These are phyloP conservation scores for Melipona beecheii DNA, from an alignment of 2,888 invertebrate species.

Conservation along the genomic window DNA sequence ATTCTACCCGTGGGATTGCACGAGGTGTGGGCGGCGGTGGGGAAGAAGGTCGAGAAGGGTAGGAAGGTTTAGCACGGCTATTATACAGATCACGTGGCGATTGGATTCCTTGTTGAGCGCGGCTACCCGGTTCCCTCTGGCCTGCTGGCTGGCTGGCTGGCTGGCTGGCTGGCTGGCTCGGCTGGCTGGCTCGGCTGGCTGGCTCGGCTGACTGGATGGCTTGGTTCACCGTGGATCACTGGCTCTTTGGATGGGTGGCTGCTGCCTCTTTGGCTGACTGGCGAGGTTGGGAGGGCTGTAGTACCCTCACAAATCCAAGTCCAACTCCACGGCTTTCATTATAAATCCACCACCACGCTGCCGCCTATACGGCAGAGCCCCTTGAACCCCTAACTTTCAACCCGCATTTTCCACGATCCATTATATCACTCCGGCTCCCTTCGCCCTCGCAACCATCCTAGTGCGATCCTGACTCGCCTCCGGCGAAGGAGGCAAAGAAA, in stretches of 20 bases:
- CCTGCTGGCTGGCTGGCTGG: constrained; percentile 8
- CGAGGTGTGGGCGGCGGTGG: constrained; percentile 45
- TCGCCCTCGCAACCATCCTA: constrained; percentile 61
- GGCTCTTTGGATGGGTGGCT: constrained; percentile 61
- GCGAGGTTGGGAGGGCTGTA: constrained; percentile 72
- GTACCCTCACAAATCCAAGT: constrained; percentile 82
- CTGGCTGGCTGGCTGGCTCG: constrained; percentile 7
- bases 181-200: constrained; percentile 10
- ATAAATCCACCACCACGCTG: constrained; percentile 81
- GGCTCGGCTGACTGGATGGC: constrained; percentile 6
- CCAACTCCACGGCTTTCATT: constrained; percentile 83
- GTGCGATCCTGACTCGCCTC: constrained; percentile 60
- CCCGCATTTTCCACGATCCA: constrained; percentile 81
- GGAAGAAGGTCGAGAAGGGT: constrained; percentile 49
- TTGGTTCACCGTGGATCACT: constrained; percentile 58
- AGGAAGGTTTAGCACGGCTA: constrained; percentile 79
- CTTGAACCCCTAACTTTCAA: constrained; percentile 81
- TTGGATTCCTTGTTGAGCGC: constrained; percentile 80
- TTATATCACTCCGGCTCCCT: constrained; percentile 80
- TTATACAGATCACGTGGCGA: constrained; percentile 83
- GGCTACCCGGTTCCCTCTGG: constrained; percentile 43
- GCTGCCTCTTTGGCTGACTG: constrained; percentile 60
- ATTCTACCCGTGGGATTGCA: constrained; percentile 79
- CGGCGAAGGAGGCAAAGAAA: constrained; percentile 75
- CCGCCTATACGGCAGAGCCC: constrained; percentile 63